phyloP scores from a whole-genome alignment of 2,797 vertebrate genomes.

The Epinephelus awoara region DNA sequence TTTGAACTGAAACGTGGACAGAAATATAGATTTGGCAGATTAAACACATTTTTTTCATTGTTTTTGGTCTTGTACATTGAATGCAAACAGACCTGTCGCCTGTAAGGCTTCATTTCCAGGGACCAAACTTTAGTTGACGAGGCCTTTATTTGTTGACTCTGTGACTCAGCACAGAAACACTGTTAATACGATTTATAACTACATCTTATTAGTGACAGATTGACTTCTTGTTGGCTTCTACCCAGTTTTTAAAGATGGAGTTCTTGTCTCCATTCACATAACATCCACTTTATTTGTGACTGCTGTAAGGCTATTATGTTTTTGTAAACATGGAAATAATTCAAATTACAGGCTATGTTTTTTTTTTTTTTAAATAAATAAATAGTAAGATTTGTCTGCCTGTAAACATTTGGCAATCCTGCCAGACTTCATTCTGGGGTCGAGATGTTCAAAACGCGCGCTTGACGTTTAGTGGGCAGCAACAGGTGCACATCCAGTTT shows the following conservation, averaged over 20 bases:
- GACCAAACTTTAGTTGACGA: background rate
- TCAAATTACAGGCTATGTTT: no score
- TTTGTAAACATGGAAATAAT: background rate
- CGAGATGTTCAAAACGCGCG: background rate
- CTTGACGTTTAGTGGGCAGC: slow-evolving; percentile 4
- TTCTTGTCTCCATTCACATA: background rate
- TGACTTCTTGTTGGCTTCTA: background rate
- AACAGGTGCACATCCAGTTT: slow-evolving; percentile 53
- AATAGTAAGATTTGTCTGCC: background rate
- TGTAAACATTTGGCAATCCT: background rate
- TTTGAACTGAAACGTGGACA: background rate
- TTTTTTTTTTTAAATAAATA: background rate
- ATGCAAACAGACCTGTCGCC: background rate
- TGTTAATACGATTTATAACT: background rate
- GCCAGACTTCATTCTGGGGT: background rate
- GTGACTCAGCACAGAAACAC: background rate
- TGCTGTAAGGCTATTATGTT: background rate
- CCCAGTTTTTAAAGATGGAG: background rate
- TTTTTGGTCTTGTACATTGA: background rate
- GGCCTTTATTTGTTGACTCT: background rate
- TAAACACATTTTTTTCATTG: background rate
- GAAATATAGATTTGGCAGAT: background rate
- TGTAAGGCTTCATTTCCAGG: background rate
- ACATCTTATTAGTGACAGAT: background rate
- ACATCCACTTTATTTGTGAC: background rate